Percentiles rank a stretch among this genome's conserved stretches.
Conservation (phyloP, 2,113 vertebrate species). For the Platysternon megacephalum region DNA sequence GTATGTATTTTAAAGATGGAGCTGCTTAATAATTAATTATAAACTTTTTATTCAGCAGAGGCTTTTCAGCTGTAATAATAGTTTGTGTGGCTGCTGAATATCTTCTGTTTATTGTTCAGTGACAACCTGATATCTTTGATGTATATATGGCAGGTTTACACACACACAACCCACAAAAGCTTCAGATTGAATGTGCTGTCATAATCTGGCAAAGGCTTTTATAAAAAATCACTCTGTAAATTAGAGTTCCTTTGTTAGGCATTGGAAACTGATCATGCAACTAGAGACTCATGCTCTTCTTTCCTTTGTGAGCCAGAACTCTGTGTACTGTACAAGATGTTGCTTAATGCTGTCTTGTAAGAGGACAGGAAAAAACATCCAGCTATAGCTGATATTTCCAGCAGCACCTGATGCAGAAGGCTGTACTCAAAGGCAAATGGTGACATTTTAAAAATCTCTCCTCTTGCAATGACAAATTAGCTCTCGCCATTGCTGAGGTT, state of each 20-base stretch:
- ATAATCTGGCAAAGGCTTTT: not conserved
- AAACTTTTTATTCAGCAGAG: conserved; percentile 15
- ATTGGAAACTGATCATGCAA: not conserved
- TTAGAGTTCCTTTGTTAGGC: not conserved
- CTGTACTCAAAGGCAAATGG: not conserved
- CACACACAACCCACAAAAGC: not conserved
- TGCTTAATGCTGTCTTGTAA: not conserved
- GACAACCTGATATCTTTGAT: not conserved
- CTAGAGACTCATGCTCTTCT: not conserved
- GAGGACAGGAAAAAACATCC: not conserved
- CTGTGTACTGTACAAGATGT: not conserved
- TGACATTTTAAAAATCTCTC: not conserved
- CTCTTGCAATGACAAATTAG: not conserved
- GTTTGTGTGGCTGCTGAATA: not conserved
- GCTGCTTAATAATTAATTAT: not conserved
- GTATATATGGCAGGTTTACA: not conserved
- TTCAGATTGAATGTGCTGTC: not conserved
- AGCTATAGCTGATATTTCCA: not conserved
- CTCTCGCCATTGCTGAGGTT: not conserved
- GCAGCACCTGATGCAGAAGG: not conserved
- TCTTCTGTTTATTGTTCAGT: not conserved
- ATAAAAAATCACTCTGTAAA: not conserved
- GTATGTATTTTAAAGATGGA: not conserved
- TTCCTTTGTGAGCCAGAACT: not conserved
- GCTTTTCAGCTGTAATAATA: not conserved